These are phyloP conservation scores for Apaloderma vittatum DNA, from an alignment of 2,113 vertebrate species.

Conservation along the genomic window DNA sequence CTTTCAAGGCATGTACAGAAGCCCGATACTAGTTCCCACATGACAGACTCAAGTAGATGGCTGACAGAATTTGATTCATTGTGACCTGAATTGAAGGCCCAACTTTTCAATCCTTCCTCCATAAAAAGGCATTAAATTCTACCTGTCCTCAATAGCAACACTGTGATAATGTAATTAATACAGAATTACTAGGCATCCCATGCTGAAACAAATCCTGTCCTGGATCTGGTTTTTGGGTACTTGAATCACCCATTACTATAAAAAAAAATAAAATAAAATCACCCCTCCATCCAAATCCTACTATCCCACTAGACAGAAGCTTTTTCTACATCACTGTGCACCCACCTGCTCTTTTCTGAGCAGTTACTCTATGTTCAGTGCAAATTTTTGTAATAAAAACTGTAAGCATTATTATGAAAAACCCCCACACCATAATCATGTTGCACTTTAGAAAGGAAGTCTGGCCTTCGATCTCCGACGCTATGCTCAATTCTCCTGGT, in stretches of 20 bases:
- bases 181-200: neutral
- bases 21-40: neutral
- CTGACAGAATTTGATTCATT: neutral
- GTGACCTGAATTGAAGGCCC: neutral
- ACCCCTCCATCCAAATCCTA: neutral
- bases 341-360: neutral
- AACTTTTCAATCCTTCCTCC: neutral
- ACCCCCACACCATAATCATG: neutral
- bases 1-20: slow-evolving; percentile 2
- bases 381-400: neutral
- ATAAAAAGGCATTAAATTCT: neutral
- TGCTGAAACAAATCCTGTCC: neutral
- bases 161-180: neutral
- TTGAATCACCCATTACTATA: neutral
- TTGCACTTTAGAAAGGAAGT: neutral
- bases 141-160: neutral
- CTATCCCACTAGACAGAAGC: neutral
- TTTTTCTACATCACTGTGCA: neutral
- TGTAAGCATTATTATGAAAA: neutral
- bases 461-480: neutral
- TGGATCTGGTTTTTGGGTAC: neutral
- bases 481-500: neutral
- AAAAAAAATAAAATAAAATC: neutral
- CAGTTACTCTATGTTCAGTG: neutral
- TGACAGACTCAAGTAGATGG: neutral